Base-by-base conservation (phyloP, 2,113 vertebrate genomes). In the Xiphophorus couchianus region DNA sequence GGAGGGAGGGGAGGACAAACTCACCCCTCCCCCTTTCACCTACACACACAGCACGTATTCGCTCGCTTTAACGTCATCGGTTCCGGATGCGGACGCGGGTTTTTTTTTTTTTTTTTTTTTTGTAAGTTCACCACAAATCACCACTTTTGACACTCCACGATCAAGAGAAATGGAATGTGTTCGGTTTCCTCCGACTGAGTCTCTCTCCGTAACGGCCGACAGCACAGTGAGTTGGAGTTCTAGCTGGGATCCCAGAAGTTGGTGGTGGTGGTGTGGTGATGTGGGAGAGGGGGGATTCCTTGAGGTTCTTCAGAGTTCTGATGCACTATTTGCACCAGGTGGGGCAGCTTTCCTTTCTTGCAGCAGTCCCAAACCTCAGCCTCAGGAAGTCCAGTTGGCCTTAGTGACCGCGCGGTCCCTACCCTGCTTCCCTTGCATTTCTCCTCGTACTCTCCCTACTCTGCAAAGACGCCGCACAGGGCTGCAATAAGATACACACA, bases 401-500 rank as follows among this genome's bases (percentile, higher is more conserved):
- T 77, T 30, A 42, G 60, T 25, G 29, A 75, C 66, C 69, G 13
- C 30, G 39, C 22, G 62, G 62, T 73, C 69, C 29, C 62, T 44
- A 66, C 69, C 37, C 69, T 17, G 13, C 66, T 17, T 39, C 27
- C 72, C 72, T 70, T 35, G 10, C 42, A 37, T 37, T 63, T 66
- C 64, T 84, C 78, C 66, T 84, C 70, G 84, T 82, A 37, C 74
- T 19, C 62, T 72, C 66, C 78, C 80, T 82, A 86, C 76, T 83
- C 86, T 91, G 85, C 85, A 91, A 89, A 90, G 81, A 91, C 74
- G 81, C 85, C 84, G 91, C 86, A 88, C 89, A 90, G 81, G 84
- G 89, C 86, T 87, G 83, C 83, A 93, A 93, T 84, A 91, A 94
- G 87, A 91, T 88, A 94, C 89, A 93, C 92, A 92, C 89, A 88